These are phyloP conservation scores for Pterocles orientalis DNA, from an alignment of 2,113 vertebrate genomes.

Conservation along the genomic window DNA sequence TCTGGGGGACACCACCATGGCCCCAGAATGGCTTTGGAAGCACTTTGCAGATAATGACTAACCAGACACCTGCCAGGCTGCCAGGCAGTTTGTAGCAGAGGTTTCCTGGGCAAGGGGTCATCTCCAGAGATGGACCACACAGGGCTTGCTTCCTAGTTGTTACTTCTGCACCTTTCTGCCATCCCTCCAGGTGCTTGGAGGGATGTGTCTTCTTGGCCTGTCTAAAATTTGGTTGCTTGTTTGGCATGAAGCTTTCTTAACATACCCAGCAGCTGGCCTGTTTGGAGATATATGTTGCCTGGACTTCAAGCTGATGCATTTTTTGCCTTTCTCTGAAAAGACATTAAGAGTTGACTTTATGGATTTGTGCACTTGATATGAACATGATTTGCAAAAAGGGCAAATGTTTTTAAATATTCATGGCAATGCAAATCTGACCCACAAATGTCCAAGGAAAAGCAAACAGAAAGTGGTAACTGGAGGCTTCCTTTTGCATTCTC, in stretches of 20 bases:
- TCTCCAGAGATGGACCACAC: fast-evolving
- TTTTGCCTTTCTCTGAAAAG: background rate
- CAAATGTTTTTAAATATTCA: background rate
- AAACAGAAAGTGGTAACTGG: background rate
- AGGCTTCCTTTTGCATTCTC: background rate
- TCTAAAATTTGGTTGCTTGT: background rate
- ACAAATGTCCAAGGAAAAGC: background rate
- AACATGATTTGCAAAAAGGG: background rate
- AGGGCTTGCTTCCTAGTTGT: background rate
- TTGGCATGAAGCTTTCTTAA: background rate
- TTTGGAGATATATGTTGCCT: background rate
- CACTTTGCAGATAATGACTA: background rate
- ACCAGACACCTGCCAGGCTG: background rate
- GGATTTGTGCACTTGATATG: background rate
- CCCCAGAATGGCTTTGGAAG: background rate
- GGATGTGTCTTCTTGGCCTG: background rate
- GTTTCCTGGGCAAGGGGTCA: background rate
- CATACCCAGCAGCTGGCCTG: background rate
- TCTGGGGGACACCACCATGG: background rate
- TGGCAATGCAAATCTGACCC: background rate
- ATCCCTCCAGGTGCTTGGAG: background rate
- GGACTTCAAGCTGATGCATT: background rate
- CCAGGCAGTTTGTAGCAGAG: background rate
- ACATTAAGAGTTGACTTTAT: background rate
- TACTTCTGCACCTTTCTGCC: background rate